phyloP scores from a whole-genome alignment of 2,888 invertebrate species.

The Neoascia interrupta region DNA sequence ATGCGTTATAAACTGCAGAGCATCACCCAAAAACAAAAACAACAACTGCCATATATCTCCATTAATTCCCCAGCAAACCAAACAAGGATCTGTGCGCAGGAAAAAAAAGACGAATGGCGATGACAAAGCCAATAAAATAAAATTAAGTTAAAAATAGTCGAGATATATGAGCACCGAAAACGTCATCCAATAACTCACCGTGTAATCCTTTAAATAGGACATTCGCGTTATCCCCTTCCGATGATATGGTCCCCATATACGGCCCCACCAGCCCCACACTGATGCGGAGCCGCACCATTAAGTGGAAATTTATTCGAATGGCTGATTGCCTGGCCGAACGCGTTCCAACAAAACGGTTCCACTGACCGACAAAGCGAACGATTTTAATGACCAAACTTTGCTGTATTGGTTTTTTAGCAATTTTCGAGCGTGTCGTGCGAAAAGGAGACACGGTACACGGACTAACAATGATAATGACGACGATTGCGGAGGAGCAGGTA shows the following conservation, averaged over 20 bases:
- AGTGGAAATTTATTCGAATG: constrained; percentile 67
- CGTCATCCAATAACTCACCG: constrained; percentile 75
- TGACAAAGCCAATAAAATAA: constrained; percentile 77
- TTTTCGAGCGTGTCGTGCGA: constrained; percentile 35
- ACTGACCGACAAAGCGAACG: constrained; percentile 62
- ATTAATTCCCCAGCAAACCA: constrained; percentile 54
- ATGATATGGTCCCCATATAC: too few relatives aligned
- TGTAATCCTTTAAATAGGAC: constrained; percentile 79
- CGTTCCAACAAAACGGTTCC: constrained; percentile 36
- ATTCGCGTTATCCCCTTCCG: constrained; percentile 76
- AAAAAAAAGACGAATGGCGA: constrained; percentile 59
- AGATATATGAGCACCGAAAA: constrained; percentile 74
- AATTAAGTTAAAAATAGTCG: constrained; percentile 79
- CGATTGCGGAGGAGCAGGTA: constrained; percentile 28
- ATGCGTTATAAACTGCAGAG: constrained; percentile 57
- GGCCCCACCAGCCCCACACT: background rate
- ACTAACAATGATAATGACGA: constrained; percentile 35
- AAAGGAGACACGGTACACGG: constrained; percentile 36
- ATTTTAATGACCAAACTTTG: constrained; percentile 62
- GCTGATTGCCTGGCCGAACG: constrained; percentile 56
- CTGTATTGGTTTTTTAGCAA: constrained; percentile 50
- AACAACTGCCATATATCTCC: constrained; percentile 65
- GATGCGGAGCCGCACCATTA: constrained; percentile 43
- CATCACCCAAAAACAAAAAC: constrained; percentile 21
- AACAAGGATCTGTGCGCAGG: constrained; percentile 36